phyloP scores from a whole-genome alignment of 2,113 vertebrate genomes.

The Otocyon megalotis region DNA sequence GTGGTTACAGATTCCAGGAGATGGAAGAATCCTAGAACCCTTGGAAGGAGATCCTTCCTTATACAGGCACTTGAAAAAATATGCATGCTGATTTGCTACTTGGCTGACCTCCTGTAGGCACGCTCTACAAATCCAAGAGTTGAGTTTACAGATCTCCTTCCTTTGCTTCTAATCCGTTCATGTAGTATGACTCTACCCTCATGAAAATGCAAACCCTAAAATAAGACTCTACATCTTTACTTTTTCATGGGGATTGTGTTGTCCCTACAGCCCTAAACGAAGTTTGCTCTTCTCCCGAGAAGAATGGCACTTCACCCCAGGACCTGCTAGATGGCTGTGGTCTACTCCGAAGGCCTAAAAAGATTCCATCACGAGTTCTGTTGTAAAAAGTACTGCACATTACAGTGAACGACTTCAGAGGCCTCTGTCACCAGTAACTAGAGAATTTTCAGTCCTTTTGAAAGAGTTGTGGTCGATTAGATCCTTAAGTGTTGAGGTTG shows the following conservation, averaged over 20 bases:
- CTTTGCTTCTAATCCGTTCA: not conserved
- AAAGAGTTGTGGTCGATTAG: not conserved
- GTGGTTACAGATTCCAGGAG: not conserved
- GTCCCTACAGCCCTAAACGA: fast-evolving
- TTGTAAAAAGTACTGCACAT: not conserved
- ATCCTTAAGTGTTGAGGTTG: no score
- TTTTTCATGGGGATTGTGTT: not conserved
- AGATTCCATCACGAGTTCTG: not conserved
- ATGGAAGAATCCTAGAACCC: not conserved
- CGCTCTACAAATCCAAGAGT: not conserved
- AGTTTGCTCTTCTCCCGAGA: not conserved
- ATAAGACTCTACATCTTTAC: not conserved
- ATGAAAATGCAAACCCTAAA: not conserved
- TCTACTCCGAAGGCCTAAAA: not conserved
- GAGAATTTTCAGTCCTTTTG: not conserved
- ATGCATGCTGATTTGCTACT: not conserved
- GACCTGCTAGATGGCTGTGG: not conserved
- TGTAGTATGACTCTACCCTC: not conserved
- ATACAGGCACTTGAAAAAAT: not conserved
- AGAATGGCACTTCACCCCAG: not conserved
- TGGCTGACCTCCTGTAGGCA: no score
- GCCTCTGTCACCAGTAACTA: not conserved
- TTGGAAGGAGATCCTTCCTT: not conserved
- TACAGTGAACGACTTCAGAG: not conserved
- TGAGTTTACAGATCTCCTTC: not conserved